Evolutionary conservation across 2,888 invertebrate species (phyloP).

Genomic region (Azorinus chamasolen): DNA sequence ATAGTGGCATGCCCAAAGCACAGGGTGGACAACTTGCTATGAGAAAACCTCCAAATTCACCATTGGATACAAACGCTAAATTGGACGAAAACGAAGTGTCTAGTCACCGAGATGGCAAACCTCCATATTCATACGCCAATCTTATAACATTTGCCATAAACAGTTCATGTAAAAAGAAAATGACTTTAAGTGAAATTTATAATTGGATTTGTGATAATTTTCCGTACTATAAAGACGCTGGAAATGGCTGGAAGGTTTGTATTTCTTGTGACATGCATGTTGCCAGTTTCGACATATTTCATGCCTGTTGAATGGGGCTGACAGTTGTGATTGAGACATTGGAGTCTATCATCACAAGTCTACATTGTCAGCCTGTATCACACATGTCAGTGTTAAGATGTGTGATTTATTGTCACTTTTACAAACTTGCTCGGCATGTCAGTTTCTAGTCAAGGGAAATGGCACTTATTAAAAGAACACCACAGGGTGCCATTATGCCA

Average conservation of each 20-base stretch:
- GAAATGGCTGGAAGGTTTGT: constrained; percentile 91
- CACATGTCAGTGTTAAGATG: no score
- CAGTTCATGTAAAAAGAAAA: constrained; percentile 90
- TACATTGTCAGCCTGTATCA: no score
- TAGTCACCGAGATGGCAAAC: constrained; percentile 86
- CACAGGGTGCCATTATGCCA: no score
- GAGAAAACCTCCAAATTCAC: constrained; percentile 82
- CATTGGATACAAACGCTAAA: constrained; percentile 80
- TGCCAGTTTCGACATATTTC: no score
- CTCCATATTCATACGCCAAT: constrained; percentile 90
- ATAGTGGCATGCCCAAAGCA: constrained; percentile 70
- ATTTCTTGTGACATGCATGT: not conserved
- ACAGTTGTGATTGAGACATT: no score
- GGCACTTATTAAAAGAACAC: no score
- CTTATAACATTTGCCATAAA: constrained; percentile 91
- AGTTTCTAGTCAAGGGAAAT: no score
- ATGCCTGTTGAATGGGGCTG: no score
- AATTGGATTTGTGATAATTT: constrained; percentile 91
- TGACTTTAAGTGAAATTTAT: constrained; percentile 92
- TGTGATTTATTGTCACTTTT: no score
- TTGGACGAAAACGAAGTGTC: constrained; percentile 75
- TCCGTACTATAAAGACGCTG: constrained; percentile 91
- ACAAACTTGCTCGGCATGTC: no score
- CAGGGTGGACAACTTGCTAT: constrained; percentile 78
- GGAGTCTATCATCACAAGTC: no score